Base-by-base conservation (phyloP, 2,113 vertebrate species). In the Delphinus delphis region DNA sequence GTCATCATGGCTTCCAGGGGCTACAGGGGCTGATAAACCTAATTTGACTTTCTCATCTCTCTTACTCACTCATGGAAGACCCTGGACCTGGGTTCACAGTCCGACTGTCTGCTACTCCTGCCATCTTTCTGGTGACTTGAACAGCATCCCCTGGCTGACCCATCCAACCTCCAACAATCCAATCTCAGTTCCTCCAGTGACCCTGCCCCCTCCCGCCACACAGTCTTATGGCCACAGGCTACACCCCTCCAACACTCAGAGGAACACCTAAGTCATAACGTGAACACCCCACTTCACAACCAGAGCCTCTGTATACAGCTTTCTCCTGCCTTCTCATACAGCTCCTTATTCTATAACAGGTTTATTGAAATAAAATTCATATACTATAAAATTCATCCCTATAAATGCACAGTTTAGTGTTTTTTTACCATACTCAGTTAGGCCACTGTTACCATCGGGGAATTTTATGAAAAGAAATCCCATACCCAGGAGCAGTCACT, bases 161-260 rank as follows among this genome's bases (percentile, higher is more conserved):
- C 36, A 14, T 36, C 47, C 36, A 47, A 38, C 60, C 44, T 67
- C 25, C 26, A 36, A 33, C 33, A 21, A 15, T 36, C 14, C 26
- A 8, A 10, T 33, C 55, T 74, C 18, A 23, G 31, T 33, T n/a
- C 47, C 76, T 55, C 13, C 18, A 23, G 20, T n/a, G 31, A 31
- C 21, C 53, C n/a, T 26, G 21, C 7, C 77, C 53, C 23, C 21
- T 73, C 31, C 23, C 1, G 1, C 67, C 65, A 47, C 38, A 2
- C 0, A 0, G 25, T n/a, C 21, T 26, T 13, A 10, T 2, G 21
- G 6, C 47, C 81, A 76, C 4, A n/a, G 31, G 15, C 23, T n/a
- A n/a, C 23, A 31, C 31, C 1, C 21, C 55, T 92, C 67, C 33
- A 63, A 33, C 38, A 47, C 25, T 10, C 55, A 28, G 33, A 62